Evolutionary conservation across 1,140 invertebrate species (phyloP), one percentile per base, ranked within the genome.

Genomic region (Nebria ingens): DNA sequence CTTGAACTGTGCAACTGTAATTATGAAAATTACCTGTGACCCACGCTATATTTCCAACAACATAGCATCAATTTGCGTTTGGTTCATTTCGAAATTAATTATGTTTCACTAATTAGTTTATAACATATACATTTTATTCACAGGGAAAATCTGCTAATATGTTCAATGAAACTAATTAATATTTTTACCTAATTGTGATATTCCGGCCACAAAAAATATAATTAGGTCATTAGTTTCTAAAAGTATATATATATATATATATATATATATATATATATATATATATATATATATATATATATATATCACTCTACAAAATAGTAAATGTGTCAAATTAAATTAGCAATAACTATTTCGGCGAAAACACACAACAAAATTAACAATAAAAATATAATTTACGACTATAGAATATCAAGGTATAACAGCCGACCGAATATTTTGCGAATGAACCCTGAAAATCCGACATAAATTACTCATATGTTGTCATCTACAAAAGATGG

Each of bases 1-100:
- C 17, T 11, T 45, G 40, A 45, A 45, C 40, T 45, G 40, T 45
- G 40, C 40, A 45, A 45, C 40, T 45, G 40, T 45, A 45, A 45
- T 45, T 45, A 45, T 45, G 40, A 45, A 45, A 45, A 45, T 45
- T 45, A 45, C 40, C 40, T 45, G 40, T 45, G 40, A 45, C 40
- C 40, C 40, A 45, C 40, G 40, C 15, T 17, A 45, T 45, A 12
- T 45, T 45, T n/a, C n/a, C n/a, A n/a, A n/a, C 40, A 11, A 45
- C 40, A 45, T 17, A 17, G 40, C 17, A n/a, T 45, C 3, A 12
- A 45, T 9, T 34, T 34, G 25, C 25, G 25, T 34, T 34, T 34
- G n/a, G 25, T 34, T 34, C 25, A 34, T 34, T 34, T 34, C 25
- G 6, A 34, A 34, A 34, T 34, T 34, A 34, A 34, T 34, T 34